Conservation (phyloP, 2,797 vertebrate species). For the Erpetoichthys calabaricus region DNA sequence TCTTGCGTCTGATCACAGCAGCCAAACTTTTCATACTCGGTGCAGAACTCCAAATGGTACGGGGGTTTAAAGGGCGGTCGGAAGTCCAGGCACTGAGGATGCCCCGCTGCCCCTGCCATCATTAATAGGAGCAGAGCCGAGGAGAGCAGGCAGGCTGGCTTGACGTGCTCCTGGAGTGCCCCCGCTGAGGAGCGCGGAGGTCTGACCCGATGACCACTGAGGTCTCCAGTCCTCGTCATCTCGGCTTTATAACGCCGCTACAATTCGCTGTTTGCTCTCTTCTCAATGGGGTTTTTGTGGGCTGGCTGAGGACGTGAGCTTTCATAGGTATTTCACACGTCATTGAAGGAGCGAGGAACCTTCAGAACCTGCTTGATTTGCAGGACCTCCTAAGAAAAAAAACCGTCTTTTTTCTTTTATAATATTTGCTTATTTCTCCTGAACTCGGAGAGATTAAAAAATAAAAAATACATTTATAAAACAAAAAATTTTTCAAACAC, state of each 20-base stretch:
- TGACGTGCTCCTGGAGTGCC: no score
- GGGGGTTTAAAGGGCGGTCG: slow-evolving; percentile 55
- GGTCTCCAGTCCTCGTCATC: slow-evolving; percentile 31
- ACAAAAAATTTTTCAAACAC: no score
- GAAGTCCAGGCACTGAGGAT: slow-evolving; percentile 72
- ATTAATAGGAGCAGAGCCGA: slow-evolving; percentile 16
- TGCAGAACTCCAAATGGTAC: slow-evolving; percentile 61
- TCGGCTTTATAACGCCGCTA: slow-evolving; percentile 14
- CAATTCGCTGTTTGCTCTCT: slow-evolving; percentile 23
- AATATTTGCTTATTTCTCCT: no score
- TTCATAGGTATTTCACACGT: slow-evolving; percentile 1
- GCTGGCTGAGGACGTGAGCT: not conserved
- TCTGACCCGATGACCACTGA: slow-evolving; percentile 7
- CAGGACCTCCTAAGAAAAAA: no score
- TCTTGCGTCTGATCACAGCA: slow-evolving; percentile 64
- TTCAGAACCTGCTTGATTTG: not conserved
- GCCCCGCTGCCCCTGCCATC: slow-evolving; percentile 29
- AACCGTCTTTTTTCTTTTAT: no score
- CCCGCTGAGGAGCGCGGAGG: slow-evolving; percentile 11
- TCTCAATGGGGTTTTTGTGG: not conserved
- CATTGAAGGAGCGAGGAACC: not conserved
- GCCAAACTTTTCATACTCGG: slow-evolving; percentile 57
- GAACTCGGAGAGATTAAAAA: no score
- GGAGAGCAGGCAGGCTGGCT: not conserved
- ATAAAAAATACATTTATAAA: no score